These are phyloP conservation scores for Ctenochaetus hawaiiensis DNA, from an alignment of 2,797 vertebrate species.

Conservation along the genomic window DNA sequence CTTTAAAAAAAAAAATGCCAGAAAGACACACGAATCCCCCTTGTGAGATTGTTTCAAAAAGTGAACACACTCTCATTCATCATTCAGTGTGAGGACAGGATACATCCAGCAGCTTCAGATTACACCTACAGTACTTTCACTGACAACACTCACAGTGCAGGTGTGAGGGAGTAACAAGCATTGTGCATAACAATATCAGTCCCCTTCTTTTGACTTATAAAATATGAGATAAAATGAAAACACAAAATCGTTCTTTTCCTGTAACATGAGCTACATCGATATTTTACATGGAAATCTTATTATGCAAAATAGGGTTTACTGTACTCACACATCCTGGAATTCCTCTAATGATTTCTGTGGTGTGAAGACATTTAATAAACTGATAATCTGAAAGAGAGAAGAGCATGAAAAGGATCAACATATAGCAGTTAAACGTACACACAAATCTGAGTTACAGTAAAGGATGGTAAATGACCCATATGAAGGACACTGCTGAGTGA, in stretches of 20 bases:
- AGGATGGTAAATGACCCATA: slow-evolving; percentile 39
- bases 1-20: neutral
- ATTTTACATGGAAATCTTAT: slow-evolving; percentile 4
- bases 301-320: slow-evolving; percentile 28
- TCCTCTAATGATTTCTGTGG: slow-evolving; percentile 99
- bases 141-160: slow-evolving; percentile 32
- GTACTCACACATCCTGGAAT: slow-evolving; percentile 99
- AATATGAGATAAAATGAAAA: slow-evolving; percentile 18
- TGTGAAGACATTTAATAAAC: slow-evolving; percentile 99
- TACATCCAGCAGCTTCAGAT: slow-evolving; percentile 50
- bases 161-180: slow-evolving; percentile 25
- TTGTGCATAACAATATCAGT: slow-evolving; percentile 12
- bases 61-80: slow-evolving; percentile 59
- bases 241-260: neutral
- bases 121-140: slow-evolving; percentile 57
- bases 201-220: slow-evolving; percentile 7
- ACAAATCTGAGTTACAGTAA: slow-evolving; percentile 2
- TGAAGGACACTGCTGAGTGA: slow-evolving; percentile 54
- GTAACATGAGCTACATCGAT: neutral
- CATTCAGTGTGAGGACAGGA: slow-evolving; percentile 61
- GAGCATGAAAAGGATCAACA: slow-evolving; percentile 13
- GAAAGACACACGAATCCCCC: neutral
- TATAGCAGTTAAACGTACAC: neutral
- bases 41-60: slow-evolving; percentile 37
- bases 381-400: slow-evolving; percentile 95